Evolutionary conservation across 2,113 vertebrate genomes (phyloP), one percentile per base, ranked within the genome.

Genomic region (Xenopus tropicalis): DNA sequence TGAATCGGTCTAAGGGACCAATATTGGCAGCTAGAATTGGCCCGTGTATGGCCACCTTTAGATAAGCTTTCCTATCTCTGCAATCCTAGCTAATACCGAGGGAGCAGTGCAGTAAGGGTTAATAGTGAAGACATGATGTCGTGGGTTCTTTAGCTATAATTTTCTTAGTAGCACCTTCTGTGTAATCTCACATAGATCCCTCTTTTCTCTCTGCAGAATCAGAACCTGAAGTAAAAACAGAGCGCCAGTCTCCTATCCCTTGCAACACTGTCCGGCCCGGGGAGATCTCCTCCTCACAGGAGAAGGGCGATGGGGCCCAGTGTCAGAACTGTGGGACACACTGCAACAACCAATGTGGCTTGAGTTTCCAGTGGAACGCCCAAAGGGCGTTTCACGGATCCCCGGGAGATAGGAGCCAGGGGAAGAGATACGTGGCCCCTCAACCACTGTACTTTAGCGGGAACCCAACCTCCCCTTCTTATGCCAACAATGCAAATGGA

Each of bases 271-370:
- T 61, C 1, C 46, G 54, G 7, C 65, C 72, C 1, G 51, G 24
- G 6, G 72, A 75, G 44, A 75, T 75, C n/a, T 75, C 72, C n/a
- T 75, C 72, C 0, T 54, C 65, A 1, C 72, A 75, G 66, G 72
- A 75, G 20, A 67, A 58, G 13, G 14, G 14, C 29, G 20, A 12
- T 12, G 37, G 64, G 14, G 16, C 17, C 13, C 65, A 21, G 23
- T 75, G 72, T 16, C 7, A 48, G 1, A 17, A 37, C 1, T 75
- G 72, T 13, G 72, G 72, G 19, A 75, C 46, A 1, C 54, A 1
- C 57, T 75, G 72, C 23, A 75, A 75, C 25, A 75, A 75, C 21
- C 72, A 75, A 23, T 75, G 72, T 19, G 25, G 46, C 7, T 19
- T 62, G 46, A 67, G 24, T 20, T 54, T 22, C n/a, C 65, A 37